phyloP scores from a whole-genome alignment of 2,113 vertebrate genomes.

The Myrmecobius fasciatus region DNA sequence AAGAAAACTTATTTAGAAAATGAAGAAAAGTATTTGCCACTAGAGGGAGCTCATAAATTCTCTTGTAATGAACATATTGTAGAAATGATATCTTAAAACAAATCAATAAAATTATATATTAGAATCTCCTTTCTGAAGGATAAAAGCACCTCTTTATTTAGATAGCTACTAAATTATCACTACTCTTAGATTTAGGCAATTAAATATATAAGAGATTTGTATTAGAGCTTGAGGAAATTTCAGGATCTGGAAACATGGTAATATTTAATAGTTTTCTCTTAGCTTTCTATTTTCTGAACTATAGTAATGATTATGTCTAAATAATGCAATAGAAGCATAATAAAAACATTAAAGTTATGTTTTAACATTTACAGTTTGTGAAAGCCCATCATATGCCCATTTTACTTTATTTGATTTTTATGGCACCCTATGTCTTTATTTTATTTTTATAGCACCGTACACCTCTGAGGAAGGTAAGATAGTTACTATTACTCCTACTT shows the following conservation, averaged over 20 bases:
- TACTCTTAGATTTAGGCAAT: neutral
- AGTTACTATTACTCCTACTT: neutral
- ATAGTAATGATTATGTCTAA: neutral
- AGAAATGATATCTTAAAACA: constrained; percentile 54
- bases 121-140: constrained; percentile 19
- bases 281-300: neutral
- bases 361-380: neutral
- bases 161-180: constrained; percentile 1
- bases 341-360: neutral
- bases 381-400: neutral
- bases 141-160: neutral
- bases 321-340: neutral
- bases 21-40: constrained; percentile 52
- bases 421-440: neutral
- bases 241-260: constrained; percentile 30
- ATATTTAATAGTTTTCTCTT: constrained; percentile 8
- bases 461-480: neutral
- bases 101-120: constrained; percentile 11
- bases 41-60: constrained; percentile 81
- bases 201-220: constrained; percentile 8
- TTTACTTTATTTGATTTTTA: neutral
- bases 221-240: constrained; percentile 28
- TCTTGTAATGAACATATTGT: constrained; percentile 4
- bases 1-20: constrained; percentile 12
- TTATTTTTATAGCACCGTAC: neutral